Percentiles rank a stretch among this genome's conserved stretches.
These are phyloP conservation scores for Luperina testacea DNA, from an alignment of 2,888 invertebrate species.

Conservation along the genomic window DNA sequence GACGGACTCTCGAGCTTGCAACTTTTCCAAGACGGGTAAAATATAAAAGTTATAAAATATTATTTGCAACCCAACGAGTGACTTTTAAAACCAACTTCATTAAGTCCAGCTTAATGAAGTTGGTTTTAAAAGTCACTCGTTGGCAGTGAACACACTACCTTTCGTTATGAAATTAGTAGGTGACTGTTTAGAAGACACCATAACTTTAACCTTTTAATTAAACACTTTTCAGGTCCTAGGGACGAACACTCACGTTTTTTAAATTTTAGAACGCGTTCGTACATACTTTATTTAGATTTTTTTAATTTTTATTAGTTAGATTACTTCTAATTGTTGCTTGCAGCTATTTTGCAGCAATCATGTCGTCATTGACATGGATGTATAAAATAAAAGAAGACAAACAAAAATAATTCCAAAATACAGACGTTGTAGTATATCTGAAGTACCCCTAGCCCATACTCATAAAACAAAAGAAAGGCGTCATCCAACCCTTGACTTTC, in stretches of 20 bases:
- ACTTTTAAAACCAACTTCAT: too few species aligned
- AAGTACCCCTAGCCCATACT: background rate
- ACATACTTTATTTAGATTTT: background rate
- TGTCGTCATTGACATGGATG: background rate
- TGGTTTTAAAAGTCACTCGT: slow-evolving; percentile 12
- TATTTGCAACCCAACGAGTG: slow-evolving; percentile 28
- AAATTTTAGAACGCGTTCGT: background rate
- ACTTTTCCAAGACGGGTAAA: slow-evolving; percentile 30
- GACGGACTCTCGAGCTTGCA: slow-evolving; percentile 25
- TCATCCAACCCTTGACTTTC: slow-evolving; percentile 18
- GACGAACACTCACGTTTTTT: background rate
- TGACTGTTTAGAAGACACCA: background rate
- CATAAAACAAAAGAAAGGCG: slow-evolving; percentile 22
- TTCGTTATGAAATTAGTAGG: background rate
- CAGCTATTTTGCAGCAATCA: background rate
- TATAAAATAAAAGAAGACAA: background rate
- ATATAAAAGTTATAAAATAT: slow-evolving; percentile 44
- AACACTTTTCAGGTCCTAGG: background rate
- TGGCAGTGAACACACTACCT: background rate
- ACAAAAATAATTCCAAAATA: background rate
- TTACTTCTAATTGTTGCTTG: background rate
- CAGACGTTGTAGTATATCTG: background rate
- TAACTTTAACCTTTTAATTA: background rate
- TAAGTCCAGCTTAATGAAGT: slow-evolving; percentile 40
- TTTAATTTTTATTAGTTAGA: background rate